Base-by-base conservation (phyloP, 2,888 invertebrate genomes). In the Corbicula japonica region DNA sequence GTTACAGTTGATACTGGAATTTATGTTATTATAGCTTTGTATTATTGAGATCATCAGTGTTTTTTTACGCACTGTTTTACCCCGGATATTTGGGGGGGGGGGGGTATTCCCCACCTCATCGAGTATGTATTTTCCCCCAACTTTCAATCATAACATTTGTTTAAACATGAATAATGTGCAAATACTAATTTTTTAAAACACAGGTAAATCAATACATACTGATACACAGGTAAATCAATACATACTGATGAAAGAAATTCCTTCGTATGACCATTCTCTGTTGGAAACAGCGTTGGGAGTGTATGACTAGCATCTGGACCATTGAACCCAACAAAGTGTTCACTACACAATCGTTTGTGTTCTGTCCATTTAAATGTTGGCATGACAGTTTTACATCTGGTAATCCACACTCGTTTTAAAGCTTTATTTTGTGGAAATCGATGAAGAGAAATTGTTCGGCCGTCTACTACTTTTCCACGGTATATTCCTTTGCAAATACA, bases 371-470 rank as follows among this genome's bases (percentile, higher is more conserved):
- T 23, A 46, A 63, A 63, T 1, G 4, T 44, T 58, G 5, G 30
- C 62, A 63, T 46, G 4, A 63, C 62, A 41, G 62, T 63, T 28
- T 28, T 8, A 46, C 62, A 63, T 44, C 62, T 21, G n/a, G 44
- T 44, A 15, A 63, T 46, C 62, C 62, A 63, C 15, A 63, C 62
- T 26, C 48, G 50, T 50, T 50, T 65, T 18, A 50, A 3, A 15
- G 21, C 23, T 34, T 50, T 52, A 52, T 65, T 65, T 26, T 65
- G 48, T 23, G 65, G 65, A 50, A 65, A 65, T n/a, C 65, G 30
- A 34, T 65, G 65, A 4, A 50, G 28, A 4, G 65, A 65, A 1
- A 65, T 34, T n/a, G 21, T 50, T 50, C 50, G 48, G n/a, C 50
- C 50, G 26, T 65, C 50, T 4, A 65, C 23, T 8, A 28, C 62